Evolutionary conservation across 1,140 invertebrate genomes (phyloP).

Genomic region (Thaumetopoea pityocampa): DNA sequence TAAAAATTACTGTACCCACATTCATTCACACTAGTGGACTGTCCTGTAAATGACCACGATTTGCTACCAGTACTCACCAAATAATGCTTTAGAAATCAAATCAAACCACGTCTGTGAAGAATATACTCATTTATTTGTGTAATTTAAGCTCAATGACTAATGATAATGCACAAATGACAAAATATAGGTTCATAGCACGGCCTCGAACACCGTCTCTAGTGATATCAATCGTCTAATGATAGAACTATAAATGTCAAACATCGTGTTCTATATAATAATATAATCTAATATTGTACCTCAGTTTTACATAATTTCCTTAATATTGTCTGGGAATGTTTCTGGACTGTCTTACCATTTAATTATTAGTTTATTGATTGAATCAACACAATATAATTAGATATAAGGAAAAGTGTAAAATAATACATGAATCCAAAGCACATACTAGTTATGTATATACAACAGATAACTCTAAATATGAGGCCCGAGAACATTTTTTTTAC

Average conservation of each 20-base stretch:
- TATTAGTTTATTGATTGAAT: conserved; percentile 14
- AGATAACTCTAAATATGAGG: conserved; percentile 20
- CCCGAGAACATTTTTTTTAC: conserved; percentile 2
- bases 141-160: conserved; percentile 31
- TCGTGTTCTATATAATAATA: conserved; percentile 22
- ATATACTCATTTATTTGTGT: conserved; percentile 60
- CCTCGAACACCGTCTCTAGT: conserved; percentile 11
- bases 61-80: conserved; percentile 25
- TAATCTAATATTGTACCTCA: conserved; percentile 32
- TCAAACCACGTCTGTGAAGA: conserved; percentile 59
- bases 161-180: conserved; percentile 21
- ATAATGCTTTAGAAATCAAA: conserved; percentile 54
- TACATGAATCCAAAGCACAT: conserved; percentile 18
- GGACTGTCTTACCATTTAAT: conserved; percentile 12
- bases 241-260: conserved; percentile 15
- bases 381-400: conserved; percentile 15
- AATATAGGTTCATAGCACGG: conserved; percentile 10
- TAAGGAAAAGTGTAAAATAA: conserved; percentile 20
- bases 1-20: conserved; percentile 16
- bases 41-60: conserved; percentile 5
- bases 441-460: conserved; percentile 26
- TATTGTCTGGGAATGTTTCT: conserved; percentile 36
- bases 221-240: conserved; percentile 11
- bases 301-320: conserved; percentile 33
- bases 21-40: conserved; percentile 4